phyloP scores from a whole-genome alignment of 2,113 vertebrate genomes.

The Entelurus aequoreus region DNA sequence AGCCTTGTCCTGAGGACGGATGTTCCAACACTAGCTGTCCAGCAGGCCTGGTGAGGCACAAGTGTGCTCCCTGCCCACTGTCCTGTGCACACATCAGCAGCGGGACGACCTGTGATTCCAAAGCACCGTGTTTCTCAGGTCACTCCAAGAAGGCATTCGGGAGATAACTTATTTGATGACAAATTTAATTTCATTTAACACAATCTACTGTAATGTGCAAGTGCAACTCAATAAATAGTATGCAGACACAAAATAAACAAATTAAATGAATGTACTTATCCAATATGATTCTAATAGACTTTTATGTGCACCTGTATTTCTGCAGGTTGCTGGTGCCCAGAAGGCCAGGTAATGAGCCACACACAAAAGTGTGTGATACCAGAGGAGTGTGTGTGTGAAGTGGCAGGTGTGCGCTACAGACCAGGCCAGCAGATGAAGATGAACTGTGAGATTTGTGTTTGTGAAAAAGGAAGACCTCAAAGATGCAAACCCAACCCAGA shows the following conservation, averaged over 20 bases:
- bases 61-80: slow-evolving; percentile 78
- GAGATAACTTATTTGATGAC: not conserved
- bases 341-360: slow-evolving; percentile 71
- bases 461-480: slow-evolving; percentile 72
- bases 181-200: not conserved
- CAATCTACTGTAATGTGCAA: not conserved
- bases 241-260: no score
- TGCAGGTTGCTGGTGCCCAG: slow-evolving; percentile 83
- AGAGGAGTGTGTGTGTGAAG: slow-evolving; percentile 74
- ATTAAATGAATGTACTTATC: no score
- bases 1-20: slow-evolving; percentile 68
- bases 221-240: no score
- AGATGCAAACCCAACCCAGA: slow-evolving; percentile 75
- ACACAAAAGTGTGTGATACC: slow-evolving; percentile 70
- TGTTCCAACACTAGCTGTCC: slow-evolving; percentile 77
- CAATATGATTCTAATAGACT: no score
- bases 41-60: slow-evolving; percentile 54
- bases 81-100: slow-evolving; percentile 78
- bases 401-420: slow-evolving; percentile 66
- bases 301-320: not conserved
- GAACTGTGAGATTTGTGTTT: slow-evolving; percentile 80
- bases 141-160: not conserved
- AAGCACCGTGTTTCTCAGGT: slow-evolving; percentile 76
- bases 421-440: slow-evolving; percentile 74
- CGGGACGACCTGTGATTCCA: slow-evolving; percentile 45